A percentile compares a stretch with the other conserved stretches of the same genome.
Conservation (phyloP, 2,888 invertebrate genomes). For the Strigamia crassipes region DNA sequence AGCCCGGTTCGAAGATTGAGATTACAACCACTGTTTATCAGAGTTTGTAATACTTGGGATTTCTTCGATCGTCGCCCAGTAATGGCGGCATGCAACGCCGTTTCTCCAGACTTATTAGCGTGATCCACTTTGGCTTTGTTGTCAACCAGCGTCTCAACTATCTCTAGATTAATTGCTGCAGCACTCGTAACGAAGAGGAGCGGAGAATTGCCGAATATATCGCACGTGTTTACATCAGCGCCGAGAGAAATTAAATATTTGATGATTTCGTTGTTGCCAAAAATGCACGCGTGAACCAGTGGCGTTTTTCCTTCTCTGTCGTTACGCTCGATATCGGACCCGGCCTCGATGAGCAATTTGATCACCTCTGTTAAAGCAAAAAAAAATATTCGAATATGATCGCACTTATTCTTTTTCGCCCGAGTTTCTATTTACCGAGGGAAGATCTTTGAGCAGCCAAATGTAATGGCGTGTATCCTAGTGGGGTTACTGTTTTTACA, state of each 20-base stretch:
- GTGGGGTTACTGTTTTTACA: conserved; percentile 51
- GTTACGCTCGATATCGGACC: conserved; percentile 51
- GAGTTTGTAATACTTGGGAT: conserved; percentile 10
- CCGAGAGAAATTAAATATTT: conserved; percentile 51
- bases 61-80: conserved; percentile 43
- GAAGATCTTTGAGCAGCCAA: conserved; percentile 49
- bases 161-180: conserved; percentile 44
- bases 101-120: conserved; percentile 50
- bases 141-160: conserved; percentile 50
- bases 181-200: conserved; percentile 52
- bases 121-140: conserved; percentile 49
- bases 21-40: conserved; percentile 51
- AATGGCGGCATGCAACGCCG: conserved; percentile 51
- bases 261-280: conserved; percentile 51
- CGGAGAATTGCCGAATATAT: conserved; percentile 52
- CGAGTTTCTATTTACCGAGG: conserved; percentile 45
- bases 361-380: conserved; percentile 44
- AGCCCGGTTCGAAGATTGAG: conserved; percentile 50
- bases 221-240: conserved; percentile 51
- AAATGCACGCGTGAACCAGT: conserved; percentile 52
- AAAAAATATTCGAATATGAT: neutral
- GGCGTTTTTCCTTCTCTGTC: conserved; percentile 52
- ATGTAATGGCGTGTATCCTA: conserved; percentile 52
- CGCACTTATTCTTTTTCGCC: no score
- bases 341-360: conserved; percentile 50